A percentile compares a stretch with the other conserved stretches of the same genome.
Conservation (phyloP, 2,113 vertebrate species). For the Elachura formosa region DNA sequence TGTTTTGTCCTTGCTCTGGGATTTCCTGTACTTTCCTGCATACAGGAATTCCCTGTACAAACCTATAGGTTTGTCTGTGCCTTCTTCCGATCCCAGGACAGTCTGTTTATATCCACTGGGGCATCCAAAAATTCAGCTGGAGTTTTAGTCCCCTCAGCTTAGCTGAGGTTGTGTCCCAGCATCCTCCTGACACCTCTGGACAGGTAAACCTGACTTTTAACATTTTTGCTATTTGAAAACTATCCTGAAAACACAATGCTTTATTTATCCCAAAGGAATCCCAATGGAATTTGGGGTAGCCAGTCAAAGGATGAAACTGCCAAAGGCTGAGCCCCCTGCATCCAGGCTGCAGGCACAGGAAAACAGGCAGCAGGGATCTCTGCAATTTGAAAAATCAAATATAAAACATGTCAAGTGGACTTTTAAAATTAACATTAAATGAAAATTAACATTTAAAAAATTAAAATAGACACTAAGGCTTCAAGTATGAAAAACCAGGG, state of each 20-base stretch:
- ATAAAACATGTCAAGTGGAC: neutral
- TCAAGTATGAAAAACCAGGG: neutral
- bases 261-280: neutral
- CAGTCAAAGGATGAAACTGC: neutral
- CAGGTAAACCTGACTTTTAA: neutral
- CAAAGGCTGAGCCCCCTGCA: neutral
- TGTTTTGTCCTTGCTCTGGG: neutral
- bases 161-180: neutral
- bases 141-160: neutral
- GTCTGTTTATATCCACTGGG: neutral
- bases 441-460: neutral
- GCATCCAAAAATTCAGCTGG: neutral
- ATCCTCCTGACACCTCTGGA: neutral
- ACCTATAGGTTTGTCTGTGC: neutral
- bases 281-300: neutral
- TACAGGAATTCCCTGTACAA: conserved; percentile 21
- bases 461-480: neutral
- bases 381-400: neutral
- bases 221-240: neutral
- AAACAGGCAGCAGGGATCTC: neutral
- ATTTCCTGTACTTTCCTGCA: conserved; percentile 9
- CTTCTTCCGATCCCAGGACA: neutral
- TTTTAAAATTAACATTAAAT: neutral
- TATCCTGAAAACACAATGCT: neutral
- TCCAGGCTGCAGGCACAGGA: neutral